Percentiles rank a stretch among this genome's conserved stretches.
Conservation (phyloP, 2,888 invertebrate species). For the Lapara coniferarum region DNA sequence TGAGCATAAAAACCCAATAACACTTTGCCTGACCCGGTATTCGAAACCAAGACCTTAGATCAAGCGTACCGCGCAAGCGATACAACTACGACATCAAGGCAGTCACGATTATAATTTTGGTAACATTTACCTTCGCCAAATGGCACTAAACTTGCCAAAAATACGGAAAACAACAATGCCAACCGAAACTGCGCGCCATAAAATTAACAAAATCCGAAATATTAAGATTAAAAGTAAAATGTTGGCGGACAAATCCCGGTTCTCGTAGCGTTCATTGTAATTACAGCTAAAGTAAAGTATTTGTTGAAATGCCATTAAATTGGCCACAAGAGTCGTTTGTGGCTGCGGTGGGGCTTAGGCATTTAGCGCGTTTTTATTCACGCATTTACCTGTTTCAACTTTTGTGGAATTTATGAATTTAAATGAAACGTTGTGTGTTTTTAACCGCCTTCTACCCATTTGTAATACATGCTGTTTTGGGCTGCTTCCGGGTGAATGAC, state of each 20-base stretch:
- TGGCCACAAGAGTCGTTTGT: slow-evolving; percentile 23
- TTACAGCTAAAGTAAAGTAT: slow-evolving; percentile 29
- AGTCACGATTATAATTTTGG: too few species aligned
- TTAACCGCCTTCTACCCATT: background rate
- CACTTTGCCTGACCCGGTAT: too few species aligned
- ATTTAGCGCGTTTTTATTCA: slow-evolving; percentile 3
- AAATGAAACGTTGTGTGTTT: background rate
- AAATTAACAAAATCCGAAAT: slow-evolving; percentile 9
- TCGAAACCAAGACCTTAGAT: too few species aligned
- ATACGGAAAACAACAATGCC: background rate
- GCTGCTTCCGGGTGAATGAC: too few species aligned
- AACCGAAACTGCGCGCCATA: background rate
- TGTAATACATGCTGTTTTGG: too few species aligned
- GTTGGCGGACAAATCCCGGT: background rate
- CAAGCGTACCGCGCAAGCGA: too few species aligned
- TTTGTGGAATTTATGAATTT: background rate
- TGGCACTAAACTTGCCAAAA: background rate
- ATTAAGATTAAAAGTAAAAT: slow-evolving; percentile 9
- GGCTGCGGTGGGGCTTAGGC: background rate
- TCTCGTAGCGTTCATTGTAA: slow-evolving; percentile 19
- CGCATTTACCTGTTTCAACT: background rate
- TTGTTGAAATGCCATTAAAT: slow-evolving; percentile 27
- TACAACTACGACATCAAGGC: too few species aligned
- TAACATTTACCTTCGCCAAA: background rate
- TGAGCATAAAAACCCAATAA: too few species aligned